Evolutionary conservation across 2,113 vertebrate species (phyloP).

Genomic region (Cygnus atratus): DNA sequence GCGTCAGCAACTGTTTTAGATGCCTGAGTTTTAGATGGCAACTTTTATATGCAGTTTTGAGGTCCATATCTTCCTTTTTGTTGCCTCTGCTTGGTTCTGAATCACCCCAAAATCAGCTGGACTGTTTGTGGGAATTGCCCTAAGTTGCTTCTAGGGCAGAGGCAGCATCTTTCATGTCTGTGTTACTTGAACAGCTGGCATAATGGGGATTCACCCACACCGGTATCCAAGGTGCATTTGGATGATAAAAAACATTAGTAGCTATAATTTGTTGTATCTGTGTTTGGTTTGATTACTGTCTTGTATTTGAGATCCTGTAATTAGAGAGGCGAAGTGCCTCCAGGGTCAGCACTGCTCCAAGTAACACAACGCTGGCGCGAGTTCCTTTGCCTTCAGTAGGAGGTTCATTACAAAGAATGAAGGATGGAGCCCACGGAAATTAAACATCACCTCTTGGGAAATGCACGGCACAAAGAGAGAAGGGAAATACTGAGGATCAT

Average conservation of each 20-base stretch:
- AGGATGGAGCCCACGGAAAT: neutral
- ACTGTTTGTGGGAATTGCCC: neutral
- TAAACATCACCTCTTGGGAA: neutral
- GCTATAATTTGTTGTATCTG: conserved; percentile 49
- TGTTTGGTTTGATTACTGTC: conserved; percentile 66
- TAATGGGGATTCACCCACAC: neutral
- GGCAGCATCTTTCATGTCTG: neutral
- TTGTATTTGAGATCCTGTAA: conserved; percentile 60
- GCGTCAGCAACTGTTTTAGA: neutral
- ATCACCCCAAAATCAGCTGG: neutral
- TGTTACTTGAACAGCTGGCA: neutral
- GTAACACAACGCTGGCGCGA: neutral
- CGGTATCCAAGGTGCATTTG: conserved; percentile 9
- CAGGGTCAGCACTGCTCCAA: neutral
- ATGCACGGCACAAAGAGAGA: neutral
- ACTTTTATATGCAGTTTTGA: neutral
- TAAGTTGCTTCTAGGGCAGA: neutral
- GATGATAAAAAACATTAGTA: conserved; percentile 61
- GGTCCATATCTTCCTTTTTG: neutral
- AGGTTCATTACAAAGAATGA: neutral
- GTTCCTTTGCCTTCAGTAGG: neutral
- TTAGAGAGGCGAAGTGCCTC: neutral
- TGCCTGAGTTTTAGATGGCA: neutral
- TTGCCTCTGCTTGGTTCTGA: neutral
- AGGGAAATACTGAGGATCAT: neutral